Evolutionary conservation across 2,888 invertebrate species (phyloP), one percentile per base, ranked within the genome.

Genomic region (Ophioninae sp.): DNA sequence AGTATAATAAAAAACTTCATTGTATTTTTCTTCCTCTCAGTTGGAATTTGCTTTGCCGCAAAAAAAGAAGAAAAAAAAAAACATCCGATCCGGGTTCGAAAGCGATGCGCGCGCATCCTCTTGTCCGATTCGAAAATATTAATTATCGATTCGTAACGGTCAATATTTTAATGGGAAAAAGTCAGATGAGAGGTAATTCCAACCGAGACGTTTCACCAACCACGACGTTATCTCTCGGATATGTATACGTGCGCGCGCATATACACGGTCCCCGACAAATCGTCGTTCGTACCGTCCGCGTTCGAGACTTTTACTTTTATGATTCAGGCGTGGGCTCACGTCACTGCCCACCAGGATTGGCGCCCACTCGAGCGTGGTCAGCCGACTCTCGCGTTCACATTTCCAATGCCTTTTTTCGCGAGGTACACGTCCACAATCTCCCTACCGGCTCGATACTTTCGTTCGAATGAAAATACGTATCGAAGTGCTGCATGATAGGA

Each of bases 301-400:
- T 56, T 30, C 13, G 79, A 69, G 84, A 90, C 90, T 90, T 90
- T 90, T 90, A 90, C 90, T 90, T 90, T 90, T 90, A 88, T 85
- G 87, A 88, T 87, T 84, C 83, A 80, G 86, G 88, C 87, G 88
- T 89, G 88, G 89, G 89, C 83, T 87, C 86, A 86, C 88, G 87
- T 89, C 88, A 85, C 86, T 89, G 87, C 88, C 88, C 88, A 87
- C 88, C 83, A 87, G 82, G 83, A 79, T 86, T 88, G 71, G 84
- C 84, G 82, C 89, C 89, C 89, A 90, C 90, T 89, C 90, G 83
- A 74, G 84, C 84, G 82, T 84, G 84, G 79, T 84, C 84, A 84
- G 79, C 81, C 44, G 65, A 56, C 79, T 76, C 83, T 72, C 75
- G 75, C 69, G 61, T 30, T 83, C 84, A 73, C 73, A 61, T 82